Conservation (phyloP, 2,797 vertebrate genomes). For the Pangasius mekongensis region DNA sequence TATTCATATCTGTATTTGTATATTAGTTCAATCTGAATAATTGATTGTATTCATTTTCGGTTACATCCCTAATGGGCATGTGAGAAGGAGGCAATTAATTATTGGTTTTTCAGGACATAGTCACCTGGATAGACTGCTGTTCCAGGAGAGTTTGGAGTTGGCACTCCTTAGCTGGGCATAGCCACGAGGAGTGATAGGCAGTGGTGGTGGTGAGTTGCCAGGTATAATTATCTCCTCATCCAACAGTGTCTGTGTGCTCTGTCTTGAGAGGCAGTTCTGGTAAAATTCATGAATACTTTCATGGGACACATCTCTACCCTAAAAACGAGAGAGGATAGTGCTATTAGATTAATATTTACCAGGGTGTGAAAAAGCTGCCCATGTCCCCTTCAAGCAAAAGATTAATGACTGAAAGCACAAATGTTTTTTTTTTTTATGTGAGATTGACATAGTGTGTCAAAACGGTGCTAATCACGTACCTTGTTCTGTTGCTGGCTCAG, state of each 20-base stretch:
- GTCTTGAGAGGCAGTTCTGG: constrained; percentile 67
- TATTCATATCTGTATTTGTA: not conserved
- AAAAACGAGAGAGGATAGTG: not conserved
- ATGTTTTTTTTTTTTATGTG: not conserved
- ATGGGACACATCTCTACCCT: constrained; percentile 78
- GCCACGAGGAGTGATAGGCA: constrained; percentile 46
- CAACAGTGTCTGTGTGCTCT: constrained; percentile 66
- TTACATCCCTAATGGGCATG: not conserved
- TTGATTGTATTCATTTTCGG: not conserved
- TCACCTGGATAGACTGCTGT: constrained; percentile 77
- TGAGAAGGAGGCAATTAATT: not conserved
- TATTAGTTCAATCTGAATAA: not conserved
- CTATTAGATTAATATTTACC: not conserved
- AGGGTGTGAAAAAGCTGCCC: not conserved
- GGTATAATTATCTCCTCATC: constrained; percentile 57
- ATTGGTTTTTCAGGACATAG: not conserved
- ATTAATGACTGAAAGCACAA: no score
- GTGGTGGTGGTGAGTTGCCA: constrained; percentile 47
- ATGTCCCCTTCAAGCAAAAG: not conserved
- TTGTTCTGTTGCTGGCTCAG: constrained; percentile 74
- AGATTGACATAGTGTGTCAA: not conserved
- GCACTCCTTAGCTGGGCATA: constrained; percentile 66
- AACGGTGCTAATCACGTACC: constrained; percentile 58
- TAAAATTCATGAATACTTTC: constrained; percentile 75
- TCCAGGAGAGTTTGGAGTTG: constrained; percentile 69